phyloP scores from a whole-genome alignment of 2,888 invertebrate species.

The Tanytarsus gracilentus region DNA sequence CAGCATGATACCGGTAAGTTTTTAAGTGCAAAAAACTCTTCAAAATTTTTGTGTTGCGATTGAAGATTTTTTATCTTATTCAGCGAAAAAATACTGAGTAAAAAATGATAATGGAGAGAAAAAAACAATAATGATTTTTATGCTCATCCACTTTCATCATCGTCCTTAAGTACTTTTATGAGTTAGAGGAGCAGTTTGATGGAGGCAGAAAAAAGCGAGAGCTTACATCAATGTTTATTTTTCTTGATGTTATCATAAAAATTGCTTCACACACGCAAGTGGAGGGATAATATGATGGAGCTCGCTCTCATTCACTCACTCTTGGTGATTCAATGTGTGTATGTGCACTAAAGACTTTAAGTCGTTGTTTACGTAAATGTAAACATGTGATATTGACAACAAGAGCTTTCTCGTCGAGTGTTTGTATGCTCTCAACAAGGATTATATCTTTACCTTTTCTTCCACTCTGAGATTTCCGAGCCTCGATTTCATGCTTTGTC shows the following conservation, averaged over 20 bases:
- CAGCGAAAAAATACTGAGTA: background rate
- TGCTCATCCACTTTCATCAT: slow-evolving; percentile 26
- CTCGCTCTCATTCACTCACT: too few species aligned
- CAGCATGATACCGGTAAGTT: slow-evolving; percentile 20
- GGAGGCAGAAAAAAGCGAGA: background rate
- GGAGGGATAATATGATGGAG: too few species aligned
- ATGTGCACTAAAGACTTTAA: slow-evolving; percentile 22
- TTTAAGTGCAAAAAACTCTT: background rate
- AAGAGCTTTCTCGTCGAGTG: background rate
- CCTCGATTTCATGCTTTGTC: too few species aligned
- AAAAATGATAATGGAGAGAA: background rate
- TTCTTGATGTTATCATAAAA: slow-evolving; percentile 24
- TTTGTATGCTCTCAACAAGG: background rate
- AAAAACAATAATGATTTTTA: slow-evolving; percentile 19
- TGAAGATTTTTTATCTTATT: background rate
- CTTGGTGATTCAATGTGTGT: too few species aligned
- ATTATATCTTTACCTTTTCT: too few species aligned
- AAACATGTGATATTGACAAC: slow-evolving; percentile 27
- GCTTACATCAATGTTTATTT: slow-evolving; percentile 20
- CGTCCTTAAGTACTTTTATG: slow-evolving; percentile 20
- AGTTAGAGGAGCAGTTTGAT: background rate
- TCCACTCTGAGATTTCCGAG: too few species aligned
- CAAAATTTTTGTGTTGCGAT: background rate
- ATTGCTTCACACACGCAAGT: slow-evolving; percentile 14
- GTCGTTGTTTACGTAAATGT: slow-evolving; percentile 23